Evolutionary conservation across 2,888 invertebrate species (phyloP), one percentile per base, ranked within the genome.

Genomic region (Nemotelus pantherinus): DNA sequence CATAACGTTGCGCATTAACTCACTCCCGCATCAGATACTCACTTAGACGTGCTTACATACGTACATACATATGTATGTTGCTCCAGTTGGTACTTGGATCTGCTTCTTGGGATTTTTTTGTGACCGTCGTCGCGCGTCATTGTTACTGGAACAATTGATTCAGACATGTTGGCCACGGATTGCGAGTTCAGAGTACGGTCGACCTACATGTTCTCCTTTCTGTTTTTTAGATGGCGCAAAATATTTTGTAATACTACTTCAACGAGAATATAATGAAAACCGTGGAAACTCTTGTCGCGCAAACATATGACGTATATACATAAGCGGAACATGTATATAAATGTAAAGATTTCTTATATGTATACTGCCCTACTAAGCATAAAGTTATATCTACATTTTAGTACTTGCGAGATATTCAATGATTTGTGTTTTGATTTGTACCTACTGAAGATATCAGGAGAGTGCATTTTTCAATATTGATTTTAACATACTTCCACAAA

Each of bases 301-400:
- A 55, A 60, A 25, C 25, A 25, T 25, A 25, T 25, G 25, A 25
- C 25, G 25, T 77, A 77, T 68, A 58, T 50, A 78, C 76, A 78
- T 71, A 65, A 72, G 77, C 76, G 77, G 72, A 78, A 76, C 63
- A 76, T 72, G 71, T 76, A 72, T 76, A 64, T 65, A 25, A 25
- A 25, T 25, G 25, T 25, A 25, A 25, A 25, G 25, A 25, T 25
- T 25, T 25, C 25, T 25, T 25, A 25, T 25, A 25, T 25, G 25
- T 25, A 25, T 25, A 25, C 25, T 25, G 25, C 25, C 25, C 25
- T 25, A 25, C 25, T 25, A 25, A 25, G 25, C 25, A 25, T 25
- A 25, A 25, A 25, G 25, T 25, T 25, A 0, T 25, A 25, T 25
- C 25, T 25, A 25, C 25, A 25, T 25, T 25, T 25, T 25, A 25